These are phyloP conservation scores for Tauraco erythrolophus DNA, from an alignment of 2,113 vertebrate species.

Conservation along the genomic window DNA sequence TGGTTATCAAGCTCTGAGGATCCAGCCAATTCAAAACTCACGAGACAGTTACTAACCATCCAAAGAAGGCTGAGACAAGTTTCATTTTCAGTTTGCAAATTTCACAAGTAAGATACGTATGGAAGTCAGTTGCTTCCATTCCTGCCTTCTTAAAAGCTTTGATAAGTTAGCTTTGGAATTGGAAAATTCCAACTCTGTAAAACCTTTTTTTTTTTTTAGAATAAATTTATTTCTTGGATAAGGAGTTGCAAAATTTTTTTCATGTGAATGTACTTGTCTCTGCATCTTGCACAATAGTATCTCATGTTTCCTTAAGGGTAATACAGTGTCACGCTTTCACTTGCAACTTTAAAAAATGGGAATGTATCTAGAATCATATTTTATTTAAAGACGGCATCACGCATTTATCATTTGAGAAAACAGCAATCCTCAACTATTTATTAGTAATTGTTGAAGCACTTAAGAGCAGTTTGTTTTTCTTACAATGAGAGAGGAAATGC, in stretches of 20 bases:
- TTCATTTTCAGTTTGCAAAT: not conserved
- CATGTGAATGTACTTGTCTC: not conserved
- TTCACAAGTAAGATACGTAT: not conserved
- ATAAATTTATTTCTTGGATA: not conserved
- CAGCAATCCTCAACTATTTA: not conserved
- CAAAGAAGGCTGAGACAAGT: not conserved
- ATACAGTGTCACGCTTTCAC: fast-evolving
- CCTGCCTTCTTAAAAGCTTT: not conserved
- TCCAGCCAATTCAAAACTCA: not conserved
- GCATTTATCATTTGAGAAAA: not conserved
- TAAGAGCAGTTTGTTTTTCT: not conserved
- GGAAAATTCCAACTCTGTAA: not conserved
- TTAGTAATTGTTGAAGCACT: not conserved
- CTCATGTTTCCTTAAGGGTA: not conserved
- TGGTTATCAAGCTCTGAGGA: not conserved
- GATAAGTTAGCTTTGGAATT: not conserved
- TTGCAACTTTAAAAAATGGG: not conserved
- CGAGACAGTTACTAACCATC: not conserved
- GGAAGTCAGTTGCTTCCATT: not conserved
- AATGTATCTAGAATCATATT: not conserved
- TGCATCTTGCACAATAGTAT: not conserved
- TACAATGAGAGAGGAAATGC: not conserved
- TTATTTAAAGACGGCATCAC: not conserved
- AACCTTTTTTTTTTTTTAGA: not conserved
- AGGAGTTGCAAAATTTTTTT: not conserved